Conservation (phyloP, 1,140 invertebrate genomes). For the Chrysomallon squamiferum region DNA sequence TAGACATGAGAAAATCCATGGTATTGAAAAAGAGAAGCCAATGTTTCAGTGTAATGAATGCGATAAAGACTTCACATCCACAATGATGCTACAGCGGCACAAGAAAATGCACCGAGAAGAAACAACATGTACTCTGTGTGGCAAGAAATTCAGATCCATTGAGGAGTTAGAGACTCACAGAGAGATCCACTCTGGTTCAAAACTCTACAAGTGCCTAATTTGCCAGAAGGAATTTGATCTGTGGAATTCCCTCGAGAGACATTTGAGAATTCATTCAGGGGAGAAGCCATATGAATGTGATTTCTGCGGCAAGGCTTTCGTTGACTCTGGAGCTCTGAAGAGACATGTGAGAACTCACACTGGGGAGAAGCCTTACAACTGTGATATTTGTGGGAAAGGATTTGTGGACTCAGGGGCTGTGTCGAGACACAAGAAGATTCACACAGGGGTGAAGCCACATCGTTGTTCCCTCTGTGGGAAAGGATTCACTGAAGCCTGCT, state of each 20-base stretch:
- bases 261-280: slow-evolving; percentile 59
- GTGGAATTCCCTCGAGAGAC: slow-evolving; percentile 32
- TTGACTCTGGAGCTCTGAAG: slow-evolving; percentile 37
- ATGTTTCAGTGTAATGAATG: too few species aligned
- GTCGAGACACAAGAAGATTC: not conserved
- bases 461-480: slow-evolving; percentile 6
- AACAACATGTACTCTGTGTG: too few species aligned
- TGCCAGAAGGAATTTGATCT: too few species aligned
- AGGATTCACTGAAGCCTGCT: not conserved
- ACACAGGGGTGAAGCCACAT: slow-evolving; percentile 1
- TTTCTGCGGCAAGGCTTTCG: slow-evolving; percentile 54
- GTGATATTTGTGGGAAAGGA: slow-evolving; percentile 55
- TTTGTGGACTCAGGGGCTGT: slow-evolving; percentile 10
- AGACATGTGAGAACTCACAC: slow-evolving; percentile 59
- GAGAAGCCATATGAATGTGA: slow-evolving; percentile 59
- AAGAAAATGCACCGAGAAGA: too few species aligned
- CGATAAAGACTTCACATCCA: too few species aligned
- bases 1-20: slow-evolving; percentile 2
- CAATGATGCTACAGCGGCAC: too few species aligned
- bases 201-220: too few species aligned
- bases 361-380: slow-evolving; percentile 56
- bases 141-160: too few species aligned
- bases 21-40: too few species aligned
- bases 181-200: too few species aligned
- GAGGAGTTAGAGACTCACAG: too few species aligned